These are phyloP conservation scores for Takifugu bimaculatus DNA, from an alignment of 2,113 vertebrate species.

Conservation along the genomic window DNA sequence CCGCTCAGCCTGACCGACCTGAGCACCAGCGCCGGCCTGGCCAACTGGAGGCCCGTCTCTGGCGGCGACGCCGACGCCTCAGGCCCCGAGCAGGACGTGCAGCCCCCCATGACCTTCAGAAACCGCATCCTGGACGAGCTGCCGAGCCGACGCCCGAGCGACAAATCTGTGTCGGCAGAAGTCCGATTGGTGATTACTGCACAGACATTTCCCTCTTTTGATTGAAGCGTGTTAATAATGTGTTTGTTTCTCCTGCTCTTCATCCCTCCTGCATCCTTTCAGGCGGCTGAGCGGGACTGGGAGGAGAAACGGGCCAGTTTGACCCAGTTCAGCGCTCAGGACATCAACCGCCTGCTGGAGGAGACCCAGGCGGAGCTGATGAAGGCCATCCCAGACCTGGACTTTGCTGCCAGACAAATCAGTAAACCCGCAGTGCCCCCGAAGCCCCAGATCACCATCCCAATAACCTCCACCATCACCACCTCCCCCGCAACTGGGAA, in stretches of 20 bases:
- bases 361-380: conserved; percentile 96
- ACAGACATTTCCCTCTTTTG: not conserved
- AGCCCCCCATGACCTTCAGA: conserved; percentile 68
- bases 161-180: conserved; percentile 89
- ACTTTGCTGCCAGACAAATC: conserved; percentile 90
- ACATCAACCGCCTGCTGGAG: conserved; percentile 94
- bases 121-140: conserved; percentile 77
- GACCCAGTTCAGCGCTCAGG: conserved; percentile 94
- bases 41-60: conserved; percentile 64
- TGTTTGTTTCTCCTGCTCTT: conserved; percentile 13
- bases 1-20: conserved; percentile 83
- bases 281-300: conserved; percentile 97
- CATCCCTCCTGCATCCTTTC: conserved; percentile 35
- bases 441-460: conserved; percentile 72
- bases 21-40: conserved; percentile 57
- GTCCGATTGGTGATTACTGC: conserved; percentile 75
- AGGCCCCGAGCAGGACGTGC: conserved; percentile 70
- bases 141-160: conserved; percentile 78
- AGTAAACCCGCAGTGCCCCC: conserved; percentile 70
- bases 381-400: conserved; percentile 96
- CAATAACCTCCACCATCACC: conserved; percentile 69
- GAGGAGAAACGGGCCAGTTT: conserved; percentile 94
- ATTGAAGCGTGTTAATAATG: not conserved
- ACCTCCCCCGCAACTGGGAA: conserved; percentile 23
- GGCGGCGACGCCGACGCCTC: conserved; percentile 42